Evolutionary conservation across 2,797 vertebrate species (phyloP).

Genomic region (Schizopygopsis pylzovi): DNA sequence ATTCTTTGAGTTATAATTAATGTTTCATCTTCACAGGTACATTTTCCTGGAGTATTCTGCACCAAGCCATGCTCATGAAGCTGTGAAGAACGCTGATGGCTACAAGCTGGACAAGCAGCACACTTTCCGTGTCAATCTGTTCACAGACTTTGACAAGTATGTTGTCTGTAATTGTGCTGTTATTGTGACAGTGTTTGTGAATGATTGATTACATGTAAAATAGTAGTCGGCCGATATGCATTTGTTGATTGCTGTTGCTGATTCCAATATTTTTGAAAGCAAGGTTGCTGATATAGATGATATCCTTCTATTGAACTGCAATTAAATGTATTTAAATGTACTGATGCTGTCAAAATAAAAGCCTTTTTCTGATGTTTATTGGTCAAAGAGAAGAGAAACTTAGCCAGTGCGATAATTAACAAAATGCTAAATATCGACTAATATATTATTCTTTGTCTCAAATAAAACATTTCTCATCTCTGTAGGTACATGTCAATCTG

Average conservation of each 20-base stretch:
- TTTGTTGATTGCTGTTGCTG: not conserved
- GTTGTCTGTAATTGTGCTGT: conserved; percentile 38
- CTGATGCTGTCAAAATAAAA: not conserved
- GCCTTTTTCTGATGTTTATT: not conserved
- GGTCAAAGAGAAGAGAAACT: not conserved
- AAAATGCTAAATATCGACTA: not conserved
- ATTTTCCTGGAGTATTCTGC: conserved; percentile 95
- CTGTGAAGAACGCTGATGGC: conserved; percentile 93
- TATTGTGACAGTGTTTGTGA: not conserved
- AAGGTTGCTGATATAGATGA: not conserved
- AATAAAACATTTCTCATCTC: not conserved
- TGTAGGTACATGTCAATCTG: conserved; percentile 95
- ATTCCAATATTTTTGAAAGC: not conserved
- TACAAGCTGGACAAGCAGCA: conserved; percentile 98
- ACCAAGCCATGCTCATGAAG: conserved; percentile 90
- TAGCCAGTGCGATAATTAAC: not conserved
- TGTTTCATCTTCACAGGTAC: conserved; percentile 78
- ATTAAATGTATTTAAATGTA: not conserved
- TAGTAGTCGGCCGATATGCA: not conserved
- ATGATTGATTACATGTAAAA: not conserved
- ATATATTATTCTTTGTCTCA: not conserved
- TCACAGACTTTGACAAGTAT: conserved; percentile 98
- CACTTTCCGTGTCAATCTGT: conserved; percentile 96
- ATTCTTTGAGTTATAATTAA: not conserved
- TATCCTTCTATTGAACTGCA: not conserved